Conservation (phyloP, 1,140 invertebrate genomes). For the Popillia japonica region DNA sequence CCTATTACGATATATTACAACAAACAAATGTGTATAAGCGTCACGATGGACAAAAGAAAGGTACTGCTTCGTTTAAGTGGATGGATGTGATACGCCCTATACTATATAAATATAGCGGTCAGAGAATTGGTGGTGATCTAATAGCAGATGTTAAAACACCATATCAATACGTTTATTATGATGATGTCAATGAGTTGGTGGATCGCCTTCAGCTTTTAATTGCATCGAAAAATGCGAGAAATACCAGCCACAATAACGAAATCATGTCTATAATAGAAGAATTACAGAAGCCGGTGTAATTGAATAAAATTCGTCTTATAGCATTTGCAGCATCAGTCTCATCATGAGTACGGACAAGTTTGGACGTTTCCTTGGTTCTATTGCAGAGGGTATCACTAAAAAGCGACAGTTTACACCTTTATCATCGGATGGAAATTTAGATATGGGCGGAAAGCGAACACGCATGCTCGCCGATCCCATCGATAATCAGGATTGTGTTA, state of each 20-base stretch:
- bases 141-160: background rate
- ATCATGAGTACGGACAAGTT: no score
- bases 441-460: no score
- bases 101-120: background rate
- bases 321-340: no score
- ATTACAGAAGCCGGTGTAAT: no score
- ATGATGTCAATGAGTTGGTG: constrained; percentile 58
- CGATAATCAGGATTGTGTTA: no score
- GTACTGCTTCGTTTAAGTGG: background rate
- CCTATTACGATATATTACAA: background rate
- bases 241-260: constrained; percentile 56
- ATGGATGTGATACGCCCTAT: background rate
- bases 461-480: no score
- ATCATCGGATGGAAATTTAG: no score
- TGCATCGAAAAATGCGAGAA: constrained; percentile 54
- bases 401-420: no score
- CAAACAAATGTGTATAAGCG: background rate
- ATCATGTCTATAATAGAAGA: no score
- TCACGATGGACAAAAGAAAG: background rate
- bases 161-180: constrained; percentile 50
- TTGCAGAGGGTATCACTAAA: no score
- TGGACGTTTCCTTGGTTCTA: no score
- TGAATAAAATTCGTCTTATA: no score
- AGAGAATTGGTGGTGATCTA: background rate
- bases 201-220: constrained; percentile 51